Conservation (phyloP, 2,888 invertebrate genomes). For the Trissolcus brochymenae region DNA sequence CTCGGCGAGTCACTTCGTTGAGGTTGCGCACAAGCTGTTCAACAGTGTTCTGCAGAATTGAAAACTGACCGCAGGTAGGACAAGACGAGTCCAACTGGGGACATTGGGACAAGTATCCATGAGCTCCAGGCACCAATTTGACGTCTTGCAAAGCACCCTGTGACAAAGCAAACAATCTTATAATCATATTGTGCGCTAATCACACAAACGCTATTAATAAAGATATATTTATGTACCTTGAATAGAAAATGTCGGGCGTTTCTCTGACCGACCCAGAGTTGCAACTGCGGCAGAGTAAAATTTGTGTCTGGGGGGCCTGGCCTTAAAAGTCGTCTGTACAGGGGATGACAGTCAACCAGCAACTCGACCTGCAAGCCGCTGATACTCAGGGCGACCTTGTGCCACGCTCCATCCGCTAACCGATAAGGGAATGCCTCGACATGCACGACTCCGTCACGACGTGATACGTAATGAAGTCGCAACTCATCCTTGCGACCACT, state of each 20-base stretch:
- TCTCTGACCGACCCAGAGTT: constrained; percentile 92
- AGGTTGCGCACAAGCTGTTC: constrained; percentile 88
- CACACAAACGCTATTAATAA: constrained; percentile 1
- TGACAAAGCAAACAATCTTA: constrained; percentile 60
- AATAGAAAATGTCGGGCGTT: constrained; percentile 90
- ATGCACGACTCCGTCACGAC: constrained; percentile 81
- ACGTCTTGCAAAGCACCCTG: constrained; percentile 94
- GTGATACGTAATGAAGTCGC: constrained; percentile 87
- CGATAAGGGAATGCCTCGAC: constrained; percentile 92
- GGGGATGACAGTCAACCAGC: constrained; percentile 90
- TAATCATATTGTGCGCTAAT: neutral
- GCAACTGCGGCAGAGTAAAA: constrained; percentile 84
- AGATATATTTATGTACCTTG: constrained; percentile 88
- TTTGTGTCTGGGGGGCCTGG: constrained; percentile 86
- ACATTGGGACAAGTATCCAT: constrained; percentile 91
- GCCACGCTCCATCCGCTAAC: constrained; percentile 92
- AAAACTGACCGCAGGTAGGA: constrained; percentile 93
- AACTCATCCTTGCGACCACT: constrained; percentile 92
- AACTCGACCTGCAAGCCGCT: constrained; percentile 90
- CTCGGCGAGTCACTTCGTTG: constrained; percentile 89
- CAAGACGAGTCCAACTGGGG: constrained; percentile 91
- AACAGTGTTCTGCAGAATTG: constrained; percentile 88
- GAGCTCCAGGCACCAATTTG: constrained; percentile 88
- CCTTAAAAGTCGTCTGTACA: constrained; percentile 87
- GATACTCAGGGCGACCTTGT: constrained; percentile 89